These are phyloP conservation scores for Eupithecia vulgata DNA, from an alignment of 2,888 invertebrate genomes.

Conservation along the genomic window DNA sequence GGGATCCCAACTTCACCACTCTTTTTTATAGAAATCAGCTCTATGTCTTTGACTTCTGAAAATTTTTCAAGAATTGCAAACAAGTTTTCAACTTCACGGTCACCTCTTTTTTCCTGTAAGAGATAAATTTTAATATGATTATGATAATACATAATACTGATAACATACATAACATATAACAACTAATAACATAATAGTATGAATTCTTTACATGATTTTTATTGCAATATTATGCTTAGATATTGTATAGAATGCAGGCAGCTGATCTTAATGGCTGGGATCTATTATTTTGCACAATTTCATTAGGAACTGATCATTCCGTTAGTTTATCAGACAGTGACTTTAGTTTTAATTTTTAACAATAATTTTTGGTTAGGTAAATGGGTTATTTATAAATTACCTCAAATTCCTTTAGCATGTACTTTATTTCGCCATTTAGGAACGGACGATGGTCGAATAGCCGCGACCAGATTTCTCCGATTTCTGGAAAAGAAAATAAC, in stretches of 20 bases:
- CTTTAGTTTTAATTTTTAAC: not conserved
- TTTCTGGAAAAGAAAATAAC: slow-evolving; percentile 83
- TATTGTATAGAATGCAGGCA: no score
- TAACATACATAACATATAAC: no score
- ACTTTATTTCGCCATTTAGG: slow-evolving; percentile 93
- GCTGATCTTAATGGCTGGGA: not conserved
- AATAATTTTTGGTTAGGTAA: not conserved
- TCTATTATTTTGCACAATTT: not conserved
- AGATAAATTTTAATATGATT: not conserved
- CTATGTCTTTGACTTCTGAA: slow-evolving; percentile 90
- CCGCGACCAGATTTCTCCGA: slow-evolving; percentile 92
- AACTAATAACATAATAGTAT: no score
- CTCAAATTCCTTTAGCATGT: slow-evolving; percentile 93
- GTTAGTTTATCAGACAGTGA: not conserved
- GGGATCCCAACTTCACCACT: slow-evolving; percentile 85
- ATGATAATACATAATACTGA: no score
- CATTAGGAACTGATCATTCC: no score
- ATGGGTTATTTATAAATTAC: slow-evolving; percentile 64
- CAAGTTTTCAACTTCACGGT: slow-evolving; percentile 91
- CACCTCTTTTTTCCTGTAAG: slow-evolving; percentile 87
- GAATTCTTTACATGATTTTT: no score
- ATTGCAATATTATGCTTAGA: not conserved
- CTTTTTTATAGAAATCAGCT: slow-evolving; percentile 87
- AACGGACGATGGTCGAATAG: slow-evolving; percentile 95
- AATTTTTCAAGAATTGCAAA: slow-evolving; percentile 90